Base-by-base conservation (phyloP, 2,888 invertebrate genomes). In the Drosophila atripex region DNA sequence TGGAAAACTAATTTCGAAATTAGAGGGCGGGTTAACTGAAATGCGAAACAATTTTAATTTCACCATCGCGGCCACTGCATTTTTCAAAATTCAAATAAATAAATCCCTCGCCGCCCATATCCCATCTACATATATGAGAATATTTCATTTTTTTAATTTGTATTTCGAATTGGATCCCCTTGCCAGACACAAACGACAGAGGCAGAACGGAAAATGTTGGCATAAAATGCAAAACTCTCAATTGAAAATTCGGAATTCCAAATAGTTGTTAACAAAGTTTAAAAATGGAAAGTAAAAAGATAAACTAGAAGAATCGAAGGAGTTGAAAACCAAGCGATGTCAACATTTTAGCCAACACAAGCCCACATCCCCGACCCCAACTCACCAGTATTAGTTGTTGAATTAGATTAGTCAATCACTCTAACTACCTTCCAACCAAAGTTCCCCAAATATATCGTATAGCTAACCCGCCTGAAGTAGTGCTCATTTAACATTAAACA, bases 261-360 rank as follows among this genome's bases (percentile, higher is more conserved):
- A 56, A 66, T 74, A 83, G 82, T 71, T 69, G 65, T 71, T 38
- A 65, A 73, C 63, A 64, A 39, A 64, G 45, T 50, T 50, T 56
- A 66, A 50, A 54, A 53, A 49, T 57, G 49, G 39, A 25, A 58
- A 58, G 14, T 69, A 59, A 70, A 55, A 14, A 74, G 61, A 51
- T 39, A 64, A 71, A 74, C 53, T 61, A 55, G 25, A 52, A 66
- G 65, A 75, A 75, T 55, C 59, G 45, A 57, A 52, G 45, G 39
- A 18, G 73, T 73, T 25, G 32, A 25, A 41, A 47, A 78, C 55
- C 85, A 91, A 91, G 91, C 91, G 91, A 91, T 91, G 91, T 91
- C 91, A 91, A 91, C 91, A 91, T 91, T 91, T 91, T 90, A 86
- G 77, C 86, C 85, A 86, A 80, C 83, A 80, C 73, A 77, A 80